Base-by-base conservation (phyloP, 2,113 vertebrate genomes). In the Strix aluco region DNA sequence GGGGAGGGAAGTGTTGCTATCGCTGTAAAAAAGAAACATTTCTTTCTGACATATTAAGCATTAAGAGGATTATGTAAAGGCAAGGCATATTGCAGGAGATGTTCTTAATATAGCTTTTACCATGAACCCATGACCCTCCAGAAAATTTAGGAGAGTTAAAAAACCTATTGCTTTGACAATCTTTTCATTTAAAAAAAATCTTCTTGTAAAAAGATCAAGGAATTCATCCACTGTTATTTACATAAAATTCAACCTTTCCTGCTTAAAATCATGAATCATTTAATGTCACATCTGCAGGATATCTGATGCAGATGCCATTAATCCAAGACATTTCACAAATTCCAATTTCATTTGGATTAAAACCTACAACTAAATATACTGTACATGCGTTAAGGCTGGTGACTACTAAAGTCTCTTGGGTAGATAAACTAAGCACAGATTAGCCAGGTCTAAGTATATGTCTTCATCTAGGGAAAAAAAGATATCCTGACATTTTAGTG, bases 271-370 rank as follows among this genome's bases (percentile, higher is more conserved):
- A 96, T 63, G 86, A 96, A 94, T 96, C 88, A 92, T 96, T 98
- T 98, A 93, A 97, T 97, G 96, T 94, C 96, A 95, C 82, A 92
- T 97, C 97, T 96, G 93, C 15, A 34, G 96, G 93, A 85, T 96
- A 93, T 97, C 95, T 91, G 92, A 97, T 94, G 94, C 96, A 98
- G 97, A 97, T 81, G 95, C 91, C 93, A 90, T 95, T 97, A 97
- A 98, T 96, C 95, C 95, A 97, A 97, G 92, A 96, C 6, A 59
- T 91, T 98, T 97, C 59, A 30, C 95, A 97, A 98, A 98, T 97
- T 97, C 96, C 96, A 94, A 81, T 98, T 97, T 97, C 89, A 96
- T 96, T 97, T 94, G 96, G 97, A 97, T 98, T 97, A 98, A 98
- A 98, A 97, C 92, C 86, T 96, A 96, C 95, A 96, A 86, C 94